Evolutionary conservation across 2,888 invertebrate genomes (phyloP), one percentile per base, ranked within the genome.

Genomic region (Idaea biselata): DNA sequence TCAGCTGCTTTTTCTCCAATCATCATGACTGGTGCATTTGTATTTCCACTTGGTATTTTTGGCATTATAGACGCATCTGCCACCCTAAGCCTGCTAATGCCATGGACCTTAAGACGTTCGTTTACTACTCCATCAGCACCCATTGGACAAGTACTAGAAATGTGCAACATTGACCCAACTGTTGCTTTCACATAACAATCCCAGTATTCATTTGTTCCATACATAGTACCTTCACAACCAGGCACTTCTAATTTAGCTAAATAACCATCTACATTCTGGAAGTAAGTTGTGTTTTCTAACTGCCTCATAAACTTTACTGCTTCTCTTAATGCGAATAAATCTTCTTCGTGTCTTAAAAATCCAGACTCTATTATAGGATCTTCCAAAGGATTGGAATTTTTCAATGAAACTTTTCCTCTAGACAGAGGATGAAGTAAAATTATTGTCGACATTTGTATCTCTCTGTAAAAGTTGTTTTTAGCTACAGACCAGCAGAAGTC

Each of bases 131-230:
- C 88, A 58, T 78, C 55, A 0, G 66, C 66, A 0, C 88, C 89
- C 89, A 91, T 91, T 2, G 80, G 79, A 62, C 90, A 91, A 1
- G 90, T 87, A 0, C 93, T 92, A 0, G 93, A 93, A 44, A 94
- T 93, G 78, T 95, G 95, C 64, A 94, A 93, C 61, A 95, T 85
- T 8, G 94, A 94, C 32, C 91, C 84, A 0, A 94, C 93, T 17
- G 94, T 83, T 66, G 93, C 93, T 55, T 91, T 87, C 0, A 93
- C 89, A 73, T 94, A 93, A 74, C 96, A 96, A 57, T 88, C 87
- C 94, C 95, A 95, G 73, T 95, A 96, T 0, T 84, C 83, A 76
- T 95, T 94, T 0, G 93, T 87, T 18, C 88, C 93, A 75, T 93
- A 94, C 0, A 73, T 67, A 5, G 88, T 73, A 1, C 84, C 74